These are phyloP conservation scores for Batillaria attramentaria DNA, from an alignment of 1,140 invertebrate species.

Conservation along the genomic window DNA sequence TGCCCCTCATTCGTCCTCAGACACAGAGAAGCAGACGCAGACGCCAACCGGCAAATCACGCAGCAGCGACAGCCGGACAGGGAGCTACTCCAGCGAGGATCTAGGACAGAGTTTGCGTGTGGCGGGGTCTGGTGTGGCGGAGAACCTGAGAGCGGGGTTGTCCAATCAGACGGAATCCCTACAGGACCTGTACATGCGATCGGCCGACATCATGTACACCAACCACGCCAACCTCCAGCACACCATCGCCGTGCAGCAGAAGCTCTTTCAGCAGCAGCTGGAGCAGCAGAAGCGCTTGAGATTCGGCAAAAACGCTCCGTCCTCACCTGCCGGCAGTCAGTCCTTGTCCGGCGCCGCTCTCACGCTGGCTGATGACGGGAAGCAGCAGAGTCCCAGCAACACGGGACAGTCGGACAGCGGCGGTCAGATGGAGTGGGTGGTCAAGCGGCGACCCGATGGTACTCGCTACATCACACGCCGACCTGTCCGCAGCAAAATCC, in stretches of 20 bases:
- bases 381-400: constrained; percentile 40
- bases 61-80: constrained; percentile 26
- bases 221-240: constrained; percentile 82
- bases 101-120: constrained; percentile 42
- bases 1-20: constrained; percentile 50
- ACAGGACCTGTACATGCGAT: constrained; percentile 68
- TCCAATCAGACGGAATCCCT: constrained; percentile 59
- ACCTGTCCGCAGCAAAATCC: constrained; percentile 79
- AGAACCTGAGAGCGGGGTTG: constrained; percentile 38
- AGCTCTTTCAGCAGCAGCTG: constrained; percentile 77
- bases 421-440: constrained; percentile 83
- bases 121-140: constrained; percentile 33
- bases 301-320: constrained; percentile 44
- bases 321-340: constrained; percentile 27
- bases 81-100: constrained; percentile 60
- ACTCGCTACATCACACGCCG: constrained; percentile 84
- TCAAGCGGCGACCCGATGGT: constrained; percentile 84
- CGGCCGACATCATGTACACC: constrained; percentile 79
- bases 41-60: constrained; percentile 54
- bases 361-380: constrained; percentile 40
- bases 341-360: constrained; percentile 53
- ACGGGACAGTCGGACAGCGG: constrained; percentile 57
- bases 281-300: constrained; percentile 59
- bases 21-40: constrained; percentile 69
- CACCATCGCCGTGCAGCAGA: constrained; percentile 82